Evolutionary conservation across 1,140 invertebrate species (phyloP), one percentile per base, ranked within the genome.

Genomic region (Drosophila sucinea): DNA sequence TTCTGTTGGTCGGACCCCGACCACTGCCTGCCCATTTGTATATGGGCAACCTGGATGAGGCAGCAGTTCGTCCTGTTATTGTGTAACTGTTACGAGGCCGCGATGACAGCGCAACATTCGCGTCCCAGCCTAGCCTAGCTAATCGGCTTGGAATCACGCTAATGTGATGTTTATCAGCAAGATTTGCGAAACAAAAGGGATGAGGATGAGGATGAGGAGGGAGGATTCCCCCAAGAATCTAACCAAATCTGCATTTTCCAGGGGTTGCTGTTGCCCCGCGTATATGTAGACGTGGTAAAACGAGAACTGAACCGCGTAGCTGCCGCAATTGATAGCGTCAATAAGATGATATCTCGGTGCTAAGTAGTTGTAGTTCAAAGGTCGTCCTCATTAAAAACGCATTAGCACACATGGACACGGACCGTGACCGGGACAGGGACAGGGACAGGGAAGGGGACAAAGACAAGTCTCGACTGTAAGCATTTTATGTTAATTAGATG

Each of bases 91-190:
- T 23, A n/a, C 27, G 25, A 7, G 32, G 25, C 4, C 25, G 55
- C 63, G 67, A 81, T 82, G 76, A 83, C 27, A 62, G 56, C 17
- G 76, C 72, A 79, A 62, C 63, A 63, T 79, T 38, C 64, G 67
- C 27, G 44, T 38, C 29, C 25, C n/a, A 54, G 54, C 60, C 65
- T 23, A 47, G 61, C 54, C 17, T 23, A 35, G 44, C 75, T 82
- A 82, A 82, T 82, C 79, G 79, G 79, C 79, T 82, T 75, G 67
- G 66, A 79, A 83, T 83, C 80, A 72, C 65, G 60, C 76, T 83
- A 83, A 83, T 83, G 81, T 83, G 81, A 83, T 83, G 72, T 56
- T 76, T 83, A 83, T 83, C 81, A 69, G 35, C 27, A 56, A 66
- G 72, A 71, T 62, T 75, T 29, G 58, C 38, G 54, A 47, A 51